phyloP scores from a whole-genome alignment of 1,140 invertebrate genomes.

The Arion vulgaris region DNA sequence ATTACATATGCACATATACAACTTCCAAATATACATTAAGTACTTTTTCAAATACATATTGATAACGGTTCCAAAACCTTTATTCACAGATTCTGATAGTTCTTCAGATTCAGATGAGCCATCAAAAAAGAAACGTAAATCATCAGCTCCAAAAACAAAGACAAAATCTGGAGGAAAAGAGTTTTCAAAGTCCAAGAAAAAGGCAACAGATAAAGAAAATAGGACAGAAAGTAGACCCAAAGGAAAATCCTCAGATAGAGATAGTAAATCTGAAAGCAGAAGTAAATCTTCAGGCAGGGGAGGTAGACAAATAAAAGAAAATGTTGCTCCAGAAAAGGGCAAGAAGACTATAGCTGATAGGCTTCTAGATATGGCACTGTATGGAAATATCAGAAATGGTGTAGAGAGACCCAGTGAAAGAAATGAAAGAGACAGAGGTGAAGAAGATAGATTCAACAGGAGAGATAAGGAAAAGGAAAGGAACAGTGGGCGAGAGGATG shows the following conservation, averaged over 20 bases:
- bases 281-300: conserved; percentile 14
- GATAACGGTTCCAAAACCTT: neutral
- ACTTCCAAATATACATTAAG: no score
- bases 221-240: neutral
- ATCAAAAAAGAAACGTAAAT: neutral
- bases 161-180: neutral
- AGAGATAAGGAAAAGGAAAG: neutral
- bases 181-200: neutral
- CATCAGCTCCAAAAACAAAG: neutral
- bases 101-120: conserved; percentile 18
- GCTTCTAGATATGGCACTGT: conserved; percentile 30
- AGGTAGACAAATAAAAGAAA: neutral
- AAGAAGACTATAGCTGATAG: conserved; percentile 24
- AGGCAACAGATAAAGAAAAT: neutral
- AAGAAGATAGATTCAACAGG: conserved; percentile 23
- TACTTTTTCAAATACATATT: no score
- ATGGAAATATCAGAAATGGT: conserved; percentile 9
- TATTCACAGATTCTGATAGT: conserved; percentile 16
- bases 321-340: neutral
- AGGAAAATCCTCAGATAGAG: neutral
- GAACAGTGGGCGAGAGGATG: neutral
- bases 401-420: neutral
- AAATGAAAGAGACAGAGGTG: conserved; percentile 28
- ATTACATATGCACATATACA: no score
- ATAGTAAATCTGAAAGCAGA: neutral